Evolutionary conservation across 1,140 invertebrate species (phyloP), one percentile per base, ranked within the genome.

Genomic region (Stegodyphus mimosarum): DNA sequence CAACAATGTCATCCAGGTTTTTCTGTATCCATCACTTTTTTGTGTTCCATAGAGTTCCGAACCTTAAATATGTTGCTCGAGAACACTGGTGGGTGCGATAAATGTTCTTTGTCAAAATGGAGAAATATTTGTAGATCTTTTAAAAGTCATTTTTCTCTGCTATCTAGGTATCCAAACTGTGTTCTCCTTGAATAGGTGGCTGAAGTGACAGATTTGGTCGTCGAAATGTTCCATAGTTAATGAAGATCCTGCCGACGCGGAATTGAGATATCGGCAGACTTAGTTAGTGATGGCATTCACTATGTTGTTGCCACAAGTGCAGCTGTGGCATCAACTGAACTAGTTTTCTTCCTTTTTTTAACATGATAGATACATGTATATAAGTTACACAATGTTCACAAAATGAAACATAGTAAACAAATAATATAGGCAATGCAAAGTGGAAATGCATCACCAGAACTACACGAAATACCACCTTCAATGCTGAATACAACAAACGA

Each of bases 401-500:
- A 83, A 83, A 83, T 73, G 50, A 81, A 79, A 79, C 48, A 63
- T 10, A 74, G n/a, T 18, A 83, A 83, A 83, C 80, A 83, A 80
- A 78, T 67, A 53, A 78, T 67, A 78, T 67, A 66, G 80, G 60
- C 71, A 81, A 64, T 70, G 80, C 69, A 83, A 73, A 64, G 60
- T 69, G 66, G 74, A 63, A 72, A 83, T 79, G 60, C 81, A 84
- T 49, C 50, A 60, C 64, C 71, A 10, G 11, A 69, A 53, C 73
- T 84, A 69, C 64, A 66, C 15, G 63, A 70, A 75, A 70, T 74
- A 51, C 91, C 89, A 88, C 93, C 33, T 33, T 93, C 83, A 92
- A 91, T 88, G 87, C 86, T 88, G 89, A 95, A 96, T 51, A 94
- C 72, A 84, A 84, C 72, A 76, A 84, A 66, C 81, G 70, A 76